Evolutionary conservation across 2,888 invertebrate species (phyloP).

Genomic region (Callinectes sapidus): DNA sequence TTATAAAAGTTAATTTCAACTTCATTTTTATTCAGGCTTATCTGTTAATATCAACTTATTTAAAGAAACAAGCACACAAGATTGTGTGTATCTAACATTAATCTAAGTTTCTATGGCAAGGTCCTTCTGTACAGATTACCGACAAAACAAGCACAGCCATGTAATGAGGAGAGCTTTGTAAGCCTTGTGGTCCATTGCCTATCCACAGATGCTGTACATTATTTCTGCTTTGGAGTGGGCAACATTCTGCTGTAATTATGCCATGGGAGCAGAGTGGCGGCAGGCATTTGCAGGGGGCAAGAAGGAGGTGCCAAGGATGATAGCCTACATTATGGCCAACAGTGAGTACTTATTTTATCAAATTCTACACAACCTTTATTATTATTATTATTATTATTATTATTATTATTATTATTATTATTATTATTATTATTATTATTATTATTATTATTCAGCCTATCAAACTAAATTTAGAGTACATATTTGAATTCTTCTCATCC

Average conservation of each 20-base stretch:
- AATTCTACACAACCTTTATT: background rate
- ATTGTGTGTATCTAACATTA: too few species aligned
- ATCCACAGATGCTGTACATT: constrained; percentile 64
- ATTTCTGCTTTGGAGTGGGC: constrained; percentile 73
- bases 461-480: background rate
- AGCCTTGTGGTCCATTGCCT: background rate
- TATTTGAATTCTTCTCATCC: too few species aligned
- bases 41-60: too few species aligned
- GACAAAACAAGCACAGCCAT: background rate
- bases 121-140: background rate
- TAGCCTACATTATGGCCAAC: background rate
- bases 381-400: too few species aligned
- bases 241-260: constrained; percentile 73
- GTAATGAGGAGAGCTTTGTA: background rate
- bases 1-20: too few species aligned
- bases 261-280: constrained; percentile 73
- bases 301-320: background rate
- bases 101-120: too few species aligned
- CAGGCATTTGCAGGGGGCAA: background rate
- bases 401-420: too few species aligned
- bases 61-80: too few species aligned
- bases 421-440: too few species aligned
- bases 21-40: too few species aligned
- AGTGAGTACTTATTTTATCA: background rate
- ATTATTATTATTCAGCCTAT: background rate